These are phyloP conservation scores for Hemicrepidius hirtus DNA, from an alignment of 2,888 invertebrate genomes.

Conservation along the genomic window DNA sequence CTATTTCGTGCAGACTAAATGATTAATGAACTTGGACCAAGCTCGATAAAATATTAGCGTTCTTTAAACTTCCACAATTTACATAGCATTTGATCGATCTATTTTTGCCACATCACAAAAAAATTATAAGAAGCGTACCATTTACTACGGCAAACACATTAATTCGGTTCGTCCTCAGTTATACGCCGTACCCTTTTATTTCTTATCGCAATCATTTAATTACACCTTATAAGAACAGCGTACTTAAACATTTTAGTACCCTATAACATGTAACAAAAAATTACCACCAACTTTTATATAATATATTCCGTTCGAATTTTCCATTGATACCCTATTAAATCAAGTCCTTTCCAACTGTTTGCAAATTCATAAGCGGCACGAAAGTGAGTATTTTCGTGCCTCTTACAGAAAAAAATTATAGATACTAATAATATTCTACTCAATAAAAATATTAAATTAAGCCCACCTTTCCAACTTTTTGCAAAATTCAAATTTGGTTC, in stretches of 20 bases:
- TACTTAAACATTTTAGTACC: conserved; percentile 26
- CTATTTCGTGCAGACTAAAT: conserved; percentile 47
- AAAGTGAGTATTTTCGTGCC: no score
- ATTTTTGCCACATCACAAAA: conserved; percentile 23
- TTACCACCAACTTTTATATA: conserved; percentile 3
- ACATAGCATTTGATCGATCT: conserved; percentile 45
- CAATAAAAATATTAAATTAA: no score
- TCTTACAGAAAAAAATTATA: no score
- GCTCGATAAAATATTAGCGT: conserved; percentile 50
- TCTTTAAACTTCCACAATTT: conserved; percentile 52
- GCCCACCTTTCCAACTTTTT: no score
- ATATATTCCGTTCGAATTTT: neutral
- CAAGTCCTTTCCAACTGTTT: no score
- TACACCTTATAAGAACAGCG: conserved; percentile 15
- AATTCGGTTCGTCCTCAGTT: neutral
- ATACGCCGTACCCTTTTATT: neutral
- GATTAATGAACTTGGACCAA: conserved; percentile 51
- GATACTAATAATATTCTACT: no score
- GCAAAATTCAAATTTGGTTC: no score
- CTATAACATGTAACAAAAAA: conserved; percentile 31
- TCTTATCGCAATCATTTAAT: conserved; percentile 33
- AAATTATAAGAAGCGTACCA: conserved; percentile 22
- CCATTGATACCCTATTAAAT: no score
- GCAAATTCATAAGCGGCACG: neutral
- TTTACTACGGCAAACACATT: conserved; percentile 16